These are phyloP conservation scores for Antennarius maculatus DNA, from an alignment of 2,797 vertebrate genomes.

Conservation along the genomic window DNA sequence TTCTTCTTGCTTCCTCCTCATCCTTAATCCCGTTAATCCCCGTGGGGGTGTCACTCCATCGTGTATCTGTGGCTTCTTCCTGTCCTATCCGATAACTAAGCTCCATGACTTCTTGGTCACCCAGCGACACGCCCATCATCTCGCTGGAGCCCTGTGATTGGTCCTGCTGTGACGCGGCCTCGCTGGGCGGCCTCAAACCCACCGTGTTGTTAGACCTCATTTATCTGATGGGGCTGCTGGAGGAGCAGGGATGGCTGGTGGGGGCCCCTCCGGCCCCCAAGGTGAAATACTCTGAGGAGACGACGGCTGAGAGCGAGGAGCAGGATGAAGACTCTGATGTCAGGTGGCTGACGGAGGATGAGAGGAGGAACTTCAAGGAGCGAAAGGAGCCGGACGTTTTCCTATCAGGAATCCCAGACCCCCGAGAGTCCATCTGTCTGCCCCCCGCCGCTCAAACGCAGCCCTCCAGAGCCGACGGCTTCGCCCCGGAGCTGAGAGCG, in stretches of 20 bases:
- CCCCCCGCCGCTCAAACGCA: slow-evolving; percentile 38
- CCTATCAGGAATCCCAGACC: slow-evolving; percentile 49
- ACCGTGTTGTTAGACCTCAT: slow-evolving; percentile 83
- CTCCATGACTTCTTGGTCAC: slow-evolving; percentile 91
- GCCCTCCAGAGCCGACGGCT: slow-evolving; percentile 66
- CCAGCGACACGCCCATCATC: slow-evolving; percentile 83
- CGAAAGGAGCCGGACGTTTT: slow-evolving; percentile 51
- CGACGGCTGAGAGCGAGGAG: slow-evolving; percentile 55
- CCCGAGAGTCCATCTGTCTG: slow-evolving; percentile 48
- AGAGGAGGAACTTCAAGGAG: slow-evolving; percentile 53
- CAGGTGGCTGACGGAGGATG: slow-evolving; percentile 49
- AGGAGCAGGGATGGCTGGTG: slow-evolving; percentile 75
- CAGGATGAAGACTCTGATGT: slow-evolving; percentile 76
- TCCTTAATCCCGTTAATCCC: slow-evolving; percentile 69
- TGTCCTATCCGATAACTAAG: slow-evolving; percentile 79
- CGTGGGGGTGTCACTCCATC: slow-evolving; percentile 68
- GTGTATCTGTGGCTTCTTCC: slow-evolving; percentile 74
- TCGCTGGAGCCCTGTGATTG: slow-evolving; percentile 82
- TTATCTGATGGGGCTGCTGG: slow-evolving; percentile 82
- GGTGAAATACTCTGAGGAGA: slow-evolving; percentile 66
- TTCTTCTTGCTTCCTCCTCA: slow-evolving; percentile 67
- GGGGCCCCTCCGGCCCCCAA: slow-evolving; percentile 31
- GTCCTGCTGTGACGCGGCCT: slow-evolving; percentile 77
- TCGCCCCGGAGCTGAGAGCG: slow-evolving; percentile 79
- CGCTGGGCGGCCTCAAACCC: slow-evolving; percentile 79